A percentile compares a stretch with the other conserved stretches of the same genome.
These are phyloP conservation scores for Callionymus lyra DNA, from an alignment of 2,113 vertebrate species.

Conservation along the genomic window DNA sequence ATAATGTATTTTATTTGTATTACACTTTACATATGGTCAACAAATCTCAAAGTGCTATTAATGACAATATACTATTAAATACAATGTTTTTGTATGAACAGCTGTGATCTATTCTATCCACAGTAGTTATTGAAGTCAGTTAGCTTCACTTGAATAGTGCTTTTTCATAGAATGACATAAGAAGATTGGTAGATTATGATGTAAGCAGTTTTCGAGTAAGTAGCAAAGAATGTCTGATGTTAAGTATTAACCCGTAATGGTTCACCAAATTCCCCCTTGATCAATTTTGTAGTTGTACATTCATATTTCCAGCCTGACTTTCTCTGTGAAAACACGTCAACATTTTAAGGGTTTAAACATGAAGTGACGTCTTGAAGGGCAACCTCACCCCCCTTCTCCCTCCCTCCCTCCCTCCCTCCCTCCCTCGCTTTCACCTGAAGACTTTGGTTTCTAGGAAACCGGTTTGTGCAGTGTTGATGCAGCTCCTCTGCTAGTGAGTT, in stretches of 20 bases:
- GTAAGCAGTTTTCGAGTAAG: too few relatives aligned
- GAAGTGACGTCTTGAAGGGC: conserved; percentile 17
- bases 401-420: conserved; percentile 2
- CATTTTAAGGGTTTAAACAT: conserved; percentile 7
- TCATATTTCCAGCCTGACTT: conserved; percentile 2
- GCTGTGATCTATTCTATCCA: too few relatives aligned
- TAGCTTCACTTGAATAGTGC: too few relatives aligned
- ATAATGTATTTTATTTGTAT: too few relatives aligned
- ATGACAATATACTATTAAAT: too few relatives aligned
- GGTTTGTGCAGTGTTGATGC: conserved; percentile 41
- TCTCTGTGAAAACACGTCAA: conserved; percentile 15
- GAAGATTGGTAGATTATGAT: too few relatives aligned
- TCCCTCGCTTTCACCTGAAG: conserved; percentile 15
- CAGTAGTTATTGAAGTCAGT: too few relatives aligned
- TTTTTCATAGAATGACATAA: background rate
- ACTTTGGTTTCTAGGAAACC: conserved; percentile 45
- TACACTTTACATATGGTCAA: too few relatives aligned
- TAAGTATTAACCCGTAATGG: too few relatives aligned
- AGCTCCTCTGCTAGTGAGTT: conserved; percentile 6
- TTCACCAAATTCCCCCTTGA: background rate
- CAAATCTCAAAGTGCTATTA: too few relatives aligned
- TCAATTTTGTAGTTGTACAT: background rate
- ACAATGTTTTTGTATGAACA: too few relatives aligned
- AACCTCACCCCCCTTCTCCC: conserved; percentile 10
- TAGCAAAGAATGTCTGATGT: too few relatives aligned